Percentiles rank a stretch among this genome's conserved stretches.
Evolutionary conservation across 2,113 vertebrate species (phyloP).

Genomic region (Alaudala cheleensis): DNA sequence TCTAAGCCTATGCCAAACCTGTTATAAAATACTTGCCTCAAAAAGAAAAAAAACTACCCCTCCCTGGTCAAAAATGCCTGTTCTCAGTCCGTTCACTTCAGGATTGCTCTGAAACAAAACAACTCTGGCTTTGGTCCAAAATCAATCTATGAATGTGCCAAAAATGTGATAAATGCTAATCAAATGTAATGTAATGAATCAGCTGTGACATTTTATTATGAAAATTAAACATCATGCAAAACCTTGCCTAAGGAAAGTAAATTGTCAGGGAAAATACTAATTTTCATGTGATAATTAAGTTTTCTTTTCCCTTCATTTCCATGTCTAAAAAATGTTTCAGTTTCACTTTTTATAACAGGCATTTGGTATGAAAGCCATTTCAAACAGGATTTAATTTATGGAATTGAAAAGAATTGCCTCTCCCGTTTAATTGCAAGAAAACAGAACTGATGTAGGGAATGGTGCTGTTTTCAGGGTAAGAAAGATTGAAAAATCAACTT

Average conservation of each 20-base stretch:
- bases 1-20: not conserved
- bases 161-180: slow-evolving; percentile 64
- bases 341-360: slow-evolving; percentile 36
- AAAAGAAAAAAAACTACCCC: not conserved
- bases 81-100: not conserved
- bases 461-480: not conserved
- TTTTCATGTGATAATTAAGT: slow-evolving; percentile 84
- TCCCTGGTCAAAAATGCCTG: not conserved
- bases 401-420: slow-evolving; percentile 67
- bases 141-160: not conserved
- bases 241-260: slow-evolving; percentile 56
- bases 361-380: slow-evolving; percentile 57
- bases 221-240: slow-evolving; percentile 56
- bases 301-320: slow-evolving; percentile 82
- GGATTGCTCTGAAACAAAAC: slow-evolving; percentile 8
- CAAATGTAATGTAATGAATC: slow-evolving; percentile 60
- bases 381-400: slow-evolving; percentile 71
- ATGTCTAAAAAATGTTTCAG: slow-evolving; percentile 80
- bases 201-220: slow-evolving; percentile 60
- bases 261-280: slow-evolving; percentile 74
- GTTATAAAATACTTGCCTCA: not conserved
- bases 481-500: not conserved
- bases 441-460: slow-evolving; percentile 59
- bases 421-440: slow-evolving; percentile 71
- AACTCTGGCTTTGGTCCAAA: slow-evolving; percentile 13